Evolutionary conservation across 1,140 invertebrate species (phyloP).

Genomic region (Temnothorax longispinosus): DNA sequence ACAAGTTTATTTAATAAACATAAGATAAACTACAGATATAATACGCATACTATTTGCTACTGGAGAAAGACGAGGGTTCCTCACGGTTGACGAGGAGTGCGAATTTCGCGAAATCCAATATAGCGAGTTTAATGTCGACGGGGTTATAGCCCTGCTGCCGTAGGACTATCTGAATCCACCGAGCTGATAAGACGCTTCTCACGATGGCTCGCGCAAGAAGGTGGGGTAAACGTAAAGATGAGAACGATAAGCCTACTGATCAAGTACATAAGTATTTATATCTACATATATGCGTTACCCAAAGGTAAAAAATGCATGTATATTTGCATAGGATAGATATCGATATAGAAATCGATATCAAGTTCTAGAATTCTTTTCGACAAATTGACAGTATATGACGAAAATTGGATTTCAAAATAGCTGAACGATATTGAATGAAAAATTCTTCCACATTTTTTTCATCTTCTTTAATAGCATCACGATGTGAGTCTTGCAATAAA

Average conservation of each 20-base stretch:
- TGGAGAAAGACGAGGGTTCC: constrained; percentile 41
- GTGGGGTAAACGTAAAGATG: constrained; percentile 37
- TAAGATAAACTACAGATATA: constrained; percentile 10
- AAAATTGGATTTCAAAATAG: neutral
- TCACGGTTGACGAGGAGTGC: constrained; percentile 65
- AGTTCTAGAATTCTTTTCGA: neutral
- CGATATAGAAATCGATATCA: constrained; percentile 16
- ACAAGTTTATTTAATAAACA: constrained; percentile 26
- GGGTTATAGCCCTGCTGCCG: constrained; percentile 79
- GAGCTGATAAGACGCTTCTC: constrained; percentile 78
- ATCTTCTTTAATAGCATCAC: neutral
- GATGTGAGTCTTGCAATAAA: neutral
- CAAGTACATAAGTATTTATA: neutral
- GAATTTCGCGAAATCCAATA: constrained; percentile 79
- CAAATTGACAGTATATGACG: neutral
- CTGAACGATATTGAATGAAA: neutral
- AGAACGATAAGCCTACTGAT: constrained; percentile 39
- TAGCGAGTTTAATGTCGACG: constrained; percentile 71
- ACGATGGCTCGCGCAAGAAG: constrained; percentile 65
- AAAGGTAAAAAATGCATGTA: neutral
- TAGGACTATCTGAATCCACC: constrained; percentile 75
- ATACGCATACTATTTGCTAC: constrained; percentile 26
- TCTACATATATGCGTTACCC: neutral
- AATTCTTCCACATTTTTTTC: neutral
- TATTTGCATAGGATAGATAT: constrained; percentile 19